Evolutionary conservation across 1,140 invertebrate species (phyloP).

Genomic region (Ceratina calcarata): DNA sequence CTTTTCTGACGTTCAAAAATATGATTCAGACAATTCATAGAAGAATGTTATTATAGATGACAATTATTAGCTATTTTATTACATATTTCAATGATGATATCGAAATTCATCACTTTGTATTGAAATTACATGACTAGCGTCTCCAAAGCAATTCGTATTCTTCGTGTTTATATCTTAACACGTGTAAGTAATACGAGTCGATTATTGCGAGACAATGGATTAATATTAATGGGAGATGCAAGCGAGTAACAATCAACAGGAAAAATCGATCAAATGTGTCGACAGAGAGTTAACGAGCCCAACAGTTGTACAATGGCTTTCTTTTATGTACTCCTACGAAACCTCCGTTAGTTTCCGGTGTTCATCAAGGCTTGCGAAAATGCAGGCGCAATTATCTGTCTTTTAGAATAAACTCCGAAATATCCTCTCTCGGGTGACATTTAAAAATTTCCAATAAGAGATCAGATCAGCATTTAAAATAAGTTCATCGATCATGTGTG

Average conservation of each 20-base stretch:
- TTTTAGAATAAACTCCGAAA: too few relatives aligned
- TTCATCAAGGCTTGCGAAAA: too few relatives aligned
- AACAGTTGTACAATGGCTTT: neutral
- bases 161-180: neutral
- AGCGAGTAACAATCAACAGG: neutral
- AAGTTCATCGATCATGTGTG: slow-evolving; percentile 16
- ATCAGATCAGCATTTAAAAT: neutral
- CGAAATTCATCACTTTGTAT: neutral
- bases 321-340: neutral
- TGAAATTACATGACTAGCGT: neutral
- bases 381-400: too few relatives aligned
- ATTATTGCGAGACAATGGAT: neutral
- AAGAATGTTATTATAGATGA: too few relatives aligned
- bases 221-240: neutral
- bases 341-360: neutral
- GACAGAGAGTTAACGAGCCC: neutral
- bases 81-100: too few relatives aligned
- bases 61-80: too few relatives aligned
- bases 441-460: neutral
- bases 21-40: too few relatives aligned
- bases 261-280: slow-evolving; percentile 5
- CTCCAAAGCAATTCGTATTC: neutral
- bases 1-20: too few relatives aligned
- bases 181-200: neutral
- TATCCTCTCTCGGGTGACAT: too few relatives aligned